Conservation (phyloP, 2,797 vertebrate species). For the Erethizon dorsatum region DNA sequence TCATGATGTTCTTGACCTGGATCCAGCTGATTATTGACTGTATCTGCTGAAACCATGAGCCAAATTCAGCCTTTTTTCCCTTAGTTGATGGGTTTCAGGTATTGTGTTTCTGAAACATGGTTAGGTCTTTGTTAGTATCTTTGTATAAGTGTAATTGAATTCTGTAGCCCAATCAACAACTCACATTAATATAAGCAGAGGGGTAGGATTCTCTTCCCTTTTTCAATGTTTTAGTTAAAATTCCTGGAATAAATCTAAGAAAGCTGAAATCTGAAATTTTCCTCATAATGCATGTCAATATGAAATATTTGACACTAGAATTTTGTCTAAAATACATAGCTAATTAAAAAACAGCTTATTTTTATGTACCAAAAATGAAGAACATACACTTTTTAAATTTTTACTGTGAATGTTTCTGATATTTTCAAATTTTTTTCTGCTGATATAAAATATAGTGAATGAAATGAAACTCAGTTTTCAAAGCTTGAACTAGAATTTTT, state of each 20-base stretch:
- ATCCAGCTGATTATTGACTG: not conserved
- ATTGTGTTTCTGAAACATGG: not conserved
- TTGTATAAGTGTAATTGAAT: not conserved
- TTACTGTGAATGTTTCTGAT: not conserved
- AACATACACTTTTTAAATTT: not conserved
- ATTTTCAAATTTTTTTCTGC: not conserved
- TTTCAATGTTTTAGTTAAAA: slow-evolving; percentile 15
- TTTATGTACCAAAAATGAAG: not conserved
- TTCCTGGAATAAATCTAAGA: not conserved
- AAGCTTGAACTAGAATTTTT: not conserved
- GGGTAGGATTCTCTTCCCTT: not conserved
- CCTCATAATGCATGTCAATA: not conserved
- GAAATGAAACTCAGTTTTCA: not conserved
- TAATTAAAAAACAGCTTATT: not conserved
- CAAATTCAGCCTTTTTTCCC: not conserved
- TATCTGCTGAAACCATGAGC: not conserved
- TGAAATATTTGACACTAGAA: slow-evolving; percentile 11
- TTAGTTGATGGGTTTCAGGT: not conserved
- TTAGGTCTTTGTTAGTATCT: not conserved
- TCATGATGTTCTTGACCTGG: not conserved
- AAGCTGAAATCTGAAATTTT: not conserved
- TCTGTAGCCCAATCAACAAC: no score
- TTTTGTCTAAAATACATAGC: not conserved
- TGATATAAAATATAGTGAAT: not conserved
- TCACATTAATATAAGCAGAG: not conserved